A percentile compares a stretch with the other conserved stretches of the same genome.
Conservation (phyloP, 37 sponge, comb jelly and placozoan species). For the Dysidea cf. avara region DNA sequence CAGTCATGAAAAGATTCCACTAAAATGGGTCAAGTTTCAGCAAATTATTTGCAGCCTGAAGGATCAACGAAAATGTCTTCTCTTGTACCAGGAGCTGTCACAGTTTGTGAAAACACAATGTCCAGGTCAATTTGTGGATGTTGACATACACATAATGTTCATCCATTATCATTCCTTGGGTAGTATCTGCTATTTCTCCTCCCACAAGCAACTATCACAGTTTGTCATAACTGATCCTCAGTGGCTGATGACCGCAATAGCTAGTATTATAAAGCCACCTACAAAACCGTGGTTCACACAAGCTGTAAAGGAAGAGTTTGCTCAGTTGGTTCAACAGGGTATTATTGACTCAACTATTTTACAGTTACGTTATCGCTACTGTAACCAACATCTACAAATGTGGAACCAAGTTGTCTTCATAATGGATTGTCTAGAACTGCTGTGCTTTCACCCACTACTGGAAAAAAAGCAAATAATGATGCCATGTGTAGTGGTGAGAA, state of each 20-base stretch:
- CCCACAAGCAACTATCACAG: constrained; percentile 48
- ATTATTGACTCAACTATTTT: constrained; percentile 34
- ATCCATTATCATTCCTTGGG: constrained; percentile 68
- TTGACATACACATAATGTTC: too few relatives aligned
- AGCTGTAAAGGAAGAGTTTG: constrained; percentile 42
- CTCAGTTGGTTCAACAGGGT: constrained; percentile 23
- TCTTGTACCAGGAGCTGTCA: constrained; percentile 45
- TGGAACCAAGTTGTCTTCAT: constrained; percentile 62
- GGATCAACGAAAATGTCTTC: constrained; percentile 63
- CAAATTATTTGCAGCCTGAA: constrained; percentile 58
- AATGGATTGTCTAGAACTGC: constrained; percentile 56
- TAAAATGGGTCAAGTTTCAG: constrained; percentile 81
- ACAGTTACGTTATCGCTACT: constrained; percentile 48
- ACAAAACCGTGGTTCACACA: constrained; percentile 37
- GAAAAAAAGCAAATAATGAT: constrained; percentile 23
- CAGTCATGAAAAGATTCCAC: constrained; percentile 46
- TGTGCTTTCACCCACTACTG: constrained; percentile 55
- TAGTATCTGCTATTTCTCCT: constrained; percentile 50
- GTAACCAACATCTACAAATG: constrained; percentile 23
- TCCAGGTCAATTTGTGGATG: too few relatives aligned
- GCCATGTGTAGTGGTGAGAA: constrained; percentile 36
- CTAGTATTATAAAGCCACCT: constrained; percentile 32
- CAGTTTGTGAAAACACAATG: constrained; percentile 41
- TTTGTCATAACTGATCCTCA: constrained; percentile 60
- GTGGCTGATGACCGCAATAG: constrained; percentile 48